Percentiles rank a stretch among this genome's conserved stretches.
These are phyloP conservation scores for Chrysolina haemoptera DNA, from an alignment of 2,888 invertebrate genomes.

Conservation along the genomic window DNA sequence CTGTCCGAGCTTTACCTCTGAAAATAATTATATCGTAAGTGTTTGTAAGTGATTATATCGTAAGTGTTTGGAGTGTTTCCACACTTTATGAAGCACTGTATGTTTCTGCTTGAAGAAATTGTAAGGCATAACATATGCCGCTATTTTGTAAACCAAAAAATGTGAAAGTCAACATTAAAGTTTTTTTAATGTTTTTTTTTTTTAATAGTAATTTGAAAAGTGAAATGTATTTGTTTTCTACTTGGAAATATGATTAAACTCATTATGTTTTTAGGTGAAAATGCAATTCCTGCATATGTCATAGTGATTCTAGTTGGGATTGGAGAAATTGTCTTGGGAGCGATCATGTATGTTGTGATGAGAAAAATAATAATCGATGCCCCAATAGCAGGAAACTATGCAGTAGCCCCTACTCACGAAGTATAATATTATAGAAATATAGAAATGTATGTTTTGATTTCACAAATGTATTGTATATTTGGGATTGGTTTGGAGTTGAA, in stretches of 20 bases:
- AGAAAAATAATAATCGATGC: conserved; percentile 78
- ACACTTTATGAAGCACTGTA: no score
- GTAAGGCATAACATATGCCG: no score
- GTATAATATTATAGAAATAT: conserved; percentile 29
- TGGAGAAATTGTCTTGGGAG: conserved; percentile 80
- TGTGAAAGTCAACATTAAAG: no score
- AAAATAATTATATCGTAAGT: no score
- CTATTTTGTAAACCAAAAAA: no score
- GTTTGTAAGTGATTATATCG: no score
- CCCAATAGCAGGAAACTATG: conserved; percentile 67
- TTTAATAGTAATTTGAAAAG: no score
- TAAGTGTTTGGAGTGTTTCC: no score
- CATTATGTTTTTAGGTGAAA: conserved; percentile 72
- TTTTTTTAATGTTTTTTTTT: no score
- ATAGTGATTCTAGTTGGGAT: conserved; percentile 80
- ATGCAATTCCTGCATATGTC: conserved; percentile 85
- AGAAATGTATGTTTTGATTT: conserved; percentile 11
- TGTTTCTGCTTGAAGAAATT: no score
- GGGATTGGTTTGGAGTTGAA: not conserved
- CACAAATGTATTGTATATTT: not conserved
- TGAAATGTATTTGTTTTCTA: no score
- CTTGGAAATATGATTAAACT: conserved; percentile 3
- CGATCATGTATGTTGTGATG: conserved; percentile 78
- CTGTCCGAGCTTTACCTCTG: no score
- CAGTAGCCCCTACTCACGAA: conserved; percentile 50